Evolutionary conservation across 2,113 vertebrate genomes (phyloP).

Genomic region (Gnathonemus echidnorhynchus): DNA sequence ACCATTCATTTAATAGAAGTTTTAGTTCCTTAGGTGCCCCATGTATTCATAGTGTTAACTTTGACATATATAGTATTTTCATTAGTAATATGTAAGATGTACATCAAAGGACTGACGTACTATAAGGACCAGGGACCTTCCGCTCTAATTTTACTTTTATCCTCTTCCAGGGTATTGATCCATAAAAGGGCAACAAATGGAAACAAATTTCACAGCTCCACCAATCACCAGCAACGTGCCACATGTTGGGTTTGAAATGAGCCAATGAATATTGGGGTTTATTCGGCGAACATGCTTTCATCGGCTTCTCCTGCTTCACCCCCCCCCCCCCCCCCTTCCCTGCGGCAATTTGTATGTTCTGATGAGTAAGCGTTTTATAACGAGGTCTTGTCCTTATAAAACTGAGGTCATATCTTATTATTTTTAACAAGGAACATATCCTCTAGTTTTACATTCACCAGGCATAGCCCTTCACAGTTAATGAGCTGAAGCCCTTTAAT

Average conservation of each 20-base stretch:
- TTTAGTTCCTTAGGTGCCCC: not conserved
- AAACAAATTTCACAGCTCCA: not conserved
- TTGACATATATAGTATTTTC: not conserved
- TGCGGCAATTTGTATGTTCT: not conserved
- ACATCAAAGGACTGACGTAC: not conserved
- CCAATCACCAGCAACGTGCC: slow-evolving; percentile 1
- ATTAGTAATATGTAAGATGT: not conserved
- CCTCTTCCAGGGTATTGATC: not conserved
- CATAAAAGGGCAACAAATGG: not conserved
- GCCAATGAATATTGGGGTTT: not conserved
- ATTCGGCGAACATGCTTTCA: not conserved
- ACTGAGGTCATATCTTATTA: not conserved
- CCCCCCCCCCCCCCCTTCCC: too few species aligned
- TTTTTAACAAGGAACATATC: slow-evolving; percentile 13
- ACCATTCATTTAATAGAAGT: not conserved
- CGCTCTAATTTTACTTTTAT: not conserved
- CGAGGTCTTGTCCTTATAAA: slow-evolving; percentile 2
- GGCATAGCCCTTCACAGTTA: not conserved
- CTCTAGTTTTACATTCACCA: not conserved
- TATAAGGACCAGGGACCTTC: not conserved
- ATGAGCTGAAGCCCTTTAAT: not conserved
- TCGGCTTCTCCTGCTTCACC: not conserved
- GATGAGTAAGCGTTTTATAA: not conserved
- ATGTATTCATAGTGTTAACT: not conserved
- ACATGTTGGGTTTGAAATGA: slow-evolving; percentile 2